These are phyloP conservation scores for Antigone vipio DNA, from an alignment of 2,113 vertebrate species.

Conservation along the genomic window DNA sequence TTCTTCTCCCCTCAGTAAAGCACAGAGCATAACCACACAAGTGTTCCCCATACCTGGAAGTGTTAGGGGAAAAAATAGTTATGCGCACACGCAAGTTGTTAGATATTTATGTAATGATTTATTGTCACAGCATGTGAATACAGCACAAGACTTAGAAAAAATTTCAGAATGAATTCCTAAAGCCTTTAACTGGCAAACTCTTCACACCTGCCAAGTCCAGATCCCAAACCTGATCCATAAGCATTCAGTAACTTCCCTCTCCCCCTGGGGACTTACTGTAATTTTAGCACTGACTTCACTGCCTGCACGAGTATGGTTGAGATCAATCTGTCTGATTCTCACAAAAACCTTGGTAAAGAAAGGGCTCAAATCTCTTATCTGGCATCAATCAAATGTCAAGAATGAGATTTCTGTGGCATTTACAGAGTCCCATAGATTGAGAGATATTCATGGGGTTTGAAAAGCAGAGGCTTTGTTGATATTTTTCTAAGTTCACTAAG, in stretches of 20 bases:
- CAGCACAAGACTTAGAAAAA: not conserved
- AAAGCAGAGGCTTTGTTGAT: conserved; percentile 2
- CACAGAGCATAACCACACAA: not conserved
- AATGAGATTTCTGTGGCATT: not conserved
- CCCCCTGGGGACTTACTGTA: not conserved
- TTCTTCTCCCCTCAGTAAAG: not conserved
- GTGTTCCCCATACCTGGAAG: not conserved
- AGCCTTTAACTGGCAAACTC: not conserved
- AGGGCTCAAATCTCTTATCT: not conserved
- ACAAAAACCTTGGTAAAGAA: not conserved
- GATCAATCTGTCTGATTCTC: not conserved
- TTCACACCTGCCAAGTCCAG: not conserved
- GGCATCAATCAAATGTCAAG: not conserved
- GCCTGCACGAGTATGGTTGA: not conserved
- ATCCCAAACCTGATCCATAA: not conserved
- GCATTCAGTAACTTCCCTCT: not conserved
- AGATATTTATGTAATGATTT: not conserved
- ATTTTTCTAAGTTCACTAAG: not conserved
- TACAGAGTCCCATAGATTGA: not conserved
- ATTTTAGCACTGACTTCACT: not conserved
- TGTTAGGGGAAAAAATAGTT: not conserved
- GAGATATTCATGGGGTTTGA: not conserved
- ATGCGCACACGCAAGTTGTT: not conserved
- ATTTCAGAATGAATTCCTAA: not conserved
- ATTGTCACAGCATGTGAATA: not conserved